These are phyloP conservation scores for Lasioglossum lativentre DNA, from an alignment of 2,888 invertebrate genomes.

Conservation along the genomic window DNA sequence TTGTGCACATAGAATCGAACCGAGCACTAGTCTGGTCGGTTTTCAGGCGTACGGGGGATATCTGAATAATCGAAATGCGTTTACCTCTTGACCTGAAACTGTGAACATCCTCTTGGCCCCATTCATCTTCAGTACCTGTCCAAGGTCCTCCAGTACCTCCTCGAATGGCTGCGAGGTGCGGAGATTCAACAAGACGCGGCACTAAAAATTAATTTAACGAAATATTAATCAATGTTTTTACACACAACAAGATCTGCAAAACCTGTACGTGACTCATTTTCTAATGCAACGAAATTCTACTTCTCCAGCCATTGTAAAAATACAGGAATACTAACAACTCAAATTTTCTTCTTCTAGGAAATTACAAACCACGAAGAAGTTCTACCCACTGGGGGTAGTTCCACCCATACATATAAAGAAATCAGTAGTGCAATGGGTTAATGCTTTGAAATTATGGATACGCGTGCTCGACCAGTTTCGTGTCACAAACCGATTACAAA, in stretches of 20 bases:
- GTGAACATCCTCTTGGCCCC: constrained; percentile 97
- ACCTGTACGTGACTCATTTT: too few species aligned
- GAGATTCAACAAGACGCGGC: constrained; percentile 95
- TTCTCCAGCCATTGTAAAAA: neutral
- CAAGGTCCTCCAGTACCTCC: constrained; percentile 96
- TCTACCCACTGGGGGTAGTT: neutral
- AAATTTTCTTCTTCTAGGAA: neutral
- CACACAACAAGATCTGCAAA: too few species aligned
- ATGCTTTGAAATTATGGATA: neutral
- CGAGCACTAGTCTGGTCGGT: neutral
- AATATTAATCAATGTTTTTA: neutral
- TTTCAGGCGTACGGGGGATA: neutral
- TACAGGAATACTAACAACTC: neutral
- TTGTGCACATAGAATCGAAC: neutral
- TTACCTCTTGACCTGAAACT: constrained; percentile 95
- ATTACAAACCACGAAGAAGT: neutral
- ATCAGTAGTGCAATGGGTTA: neutral
- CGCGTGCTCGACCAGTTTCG: neutral
- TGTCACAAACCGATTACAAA: constrained; percentile 3
- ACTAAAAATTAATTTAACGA: constrained; percentile 86
- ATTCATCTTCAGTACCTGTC: constrained; percentile 96
- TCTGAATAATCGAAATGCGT: neutral
- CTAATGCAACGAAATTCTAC: too few species aligned
- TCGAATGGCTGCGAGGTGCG: constrained; percentile 97
- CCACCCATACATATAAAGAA: neutral